Percentiles rank a stretch among this genome's conserved stretches.
These are phyloP conservation scores for Sebastes oblongus DNA, from an alignment of 2,797 vertebrate genomes.

Conservation along the genomic window DNA sequence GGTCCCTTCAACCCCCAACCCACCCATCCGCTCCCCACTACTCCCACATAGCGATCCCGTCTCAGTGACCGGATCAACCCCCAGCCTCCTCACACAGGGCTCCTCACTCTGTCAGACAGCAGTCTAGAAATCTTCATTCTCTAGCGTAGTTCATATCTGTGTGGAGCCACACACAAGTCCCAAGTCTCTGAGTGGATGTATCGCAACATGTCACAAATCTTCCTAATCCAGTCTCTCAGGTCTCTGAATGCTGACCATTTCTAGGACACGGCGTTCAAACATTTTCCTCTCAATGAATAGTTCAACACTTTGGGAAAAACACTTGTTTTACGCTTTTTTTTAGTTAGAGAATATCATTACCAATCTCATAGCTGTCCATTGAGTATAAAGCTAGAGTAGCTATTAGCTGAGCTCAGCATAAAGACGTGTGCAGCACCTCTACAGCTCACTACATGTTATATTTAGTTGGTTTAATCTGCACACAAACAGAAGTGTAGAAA, in stretches of 20 bases:
- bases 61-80: conserved; percentile 46
- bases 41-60: conserved; percentile 8
- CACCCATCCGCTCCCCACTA: not conserved
- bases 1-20: conserved; percentile 18
- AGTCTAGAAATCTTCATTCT: conserved; percentile 27
- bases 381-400: too few relatives aligned
- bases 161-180: not conserved
- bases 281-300: not conserved
- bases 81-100: conserved; percentile 14
- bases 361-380: not conserved
- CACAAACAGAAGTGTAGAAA: not conserved
- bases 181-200: not conserved
- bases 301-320: not conserved
- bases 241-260: not conserved
- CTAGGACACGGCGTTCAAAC: not conserved
- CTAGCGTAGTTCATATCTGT: not conserved
- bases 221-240: not conserved
- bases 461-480: not conserved
- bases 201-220: not conserved
- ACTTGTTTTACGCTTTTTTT: not conserved
- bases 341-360: not conserved
- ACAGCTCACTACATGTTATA: not conserved
- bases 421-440: not conserved
- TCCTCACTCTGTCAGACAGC: conserved; percentile 37
- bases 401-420: not conserved